Conservation (phyloP, 2,113 vertebrate genomes). For the Arothron firmamentum region DNA sequence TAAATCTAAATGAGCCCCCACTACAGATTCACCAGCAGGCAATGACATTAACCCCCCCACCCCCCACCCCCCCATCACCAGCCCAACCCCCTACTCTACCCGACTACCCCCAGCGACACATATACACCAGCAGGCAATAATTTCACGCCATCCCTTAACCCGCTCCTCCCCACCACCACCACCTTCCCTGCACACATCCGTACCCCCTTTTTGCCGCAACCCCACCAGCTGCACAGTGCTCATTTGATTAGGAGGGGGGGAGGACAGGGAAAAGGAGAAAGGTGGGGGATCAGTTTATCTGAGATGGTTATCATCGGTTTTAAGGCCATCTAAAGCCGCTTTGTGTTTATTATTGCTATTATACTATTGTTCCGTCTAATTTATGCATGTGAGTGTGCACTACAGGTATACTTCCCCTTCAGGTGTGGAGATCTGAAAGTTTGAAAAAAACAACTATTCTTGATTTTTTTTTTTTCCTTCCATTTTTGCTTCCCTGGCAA, state of each 20-base stretch:
- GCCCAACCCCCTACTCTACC: conserved; percentile 64
- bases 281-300: conserved; percentile 72
- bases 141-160: conserved; percentile 74
- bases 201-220: conserved; percentile 72
- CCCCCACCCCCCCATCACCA: conserved; percentile 33
- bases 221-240: conserved; percentile 74
- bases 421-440: too few relatives aligned
- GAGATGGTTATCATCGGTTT: conserved; percentile 68
- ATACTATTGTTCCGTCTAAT: conserved; percentile 18
- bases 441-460: too few relatives aligned
- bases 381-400: background rate
- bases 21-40: conserved; percentile 78
- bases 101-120: conserved; percentile 71
- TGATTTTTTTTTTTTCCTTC: background rate
- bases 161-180: conserved; percentile 33
- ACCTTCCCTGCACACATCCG: conserved; percentile 39
- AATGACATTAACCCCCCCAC: conserved; percentile 72
- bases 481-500: conserved; percentile 32
- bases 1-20: conserved; percentile 78
- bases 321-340: conserved; percentile 43
- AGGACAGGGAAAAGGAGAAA: conserved; percentile 67
- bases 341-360: conserved; percentile 54
- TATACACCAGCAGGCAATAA: conserved; percentile 77
- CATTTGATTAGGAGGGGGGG: conserved; percentile 75
- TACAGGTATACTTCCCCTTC: too few relatives aligned